These are phyloP conservation scores for Deilephila porcellus DNA, from an alignment of 2,888 invertebrate species.

Conservation along the genomic window DNA sequence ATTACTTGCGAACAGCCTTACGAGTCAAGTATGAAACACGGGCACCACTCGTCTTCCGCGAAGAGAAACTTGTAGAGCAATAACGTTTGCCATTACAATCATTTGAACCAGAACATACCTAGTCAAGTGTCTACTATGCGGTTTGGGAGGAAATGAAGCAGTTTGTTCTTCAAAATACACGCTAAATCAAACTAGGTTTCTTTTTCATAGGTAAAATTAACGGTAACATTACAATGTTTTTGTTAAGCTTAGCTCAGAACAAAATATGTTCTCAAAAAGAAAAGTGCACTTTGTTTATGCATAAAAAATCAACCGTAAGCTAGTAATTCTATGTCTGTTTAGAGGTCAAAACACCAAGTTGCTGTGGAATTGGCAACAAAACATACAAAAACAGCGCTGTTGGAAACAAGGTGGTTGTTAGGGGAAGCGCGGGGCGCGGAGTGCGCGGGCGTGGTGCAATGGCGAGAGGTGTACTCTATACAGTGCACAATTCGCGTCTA, in stretches of 20 bases:
- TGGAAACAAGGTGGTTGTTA: slow-evolving; percentile 1
- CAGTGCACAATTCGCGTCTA: slow-evolving; percentile 64
- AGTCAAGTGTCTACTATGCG: background rate
- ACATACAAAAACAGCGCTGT: slow-evolving; percentile 6
- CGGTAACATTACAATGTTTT: background rate
- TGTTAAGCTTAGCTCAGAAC: background rate
- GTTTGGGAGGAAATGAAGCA: background rate
- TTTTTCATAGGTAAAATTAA: slow-evolving; percentile 9
- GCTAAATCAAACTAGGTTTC: background rate
- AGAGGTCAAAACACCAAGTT: slow-evolving; percentile 12
- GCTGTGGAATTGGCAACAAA: background rate
- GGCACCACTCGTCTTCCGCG: slow-evolving; percentile 58
- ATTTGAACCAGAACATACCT: background rate
- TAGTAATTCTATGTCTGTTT: background rate
- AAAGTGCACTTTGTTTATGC: background rate
- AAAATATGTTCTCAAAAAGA: slow-evolving; percentile 7
- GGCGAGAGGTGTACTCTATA: slow-evolving; percentile 52
- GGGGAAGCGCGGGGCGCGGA: slow-evolving; percentile 9
- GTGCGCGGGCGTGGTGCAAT: slow-evolving; percentile 38
- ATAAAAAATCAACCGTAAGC: background rate
- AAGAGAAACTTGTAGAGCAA: slow-evolving; percentile 62
- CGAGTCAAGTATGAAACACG: slow-evolving; percentile 57
- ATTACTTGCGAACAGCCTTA: slow-evolving; percentile 64
- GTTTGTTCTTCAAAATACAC: background rate
- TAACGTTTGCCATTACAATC: slow-evolving; percentile 36